A percentile compares a stretch with the other conserved stretches of the same genome.
phyloP scores from a whole-genome alignment of 1,140 invertebrate species.

The Drosophila pectinifera region DNA sequence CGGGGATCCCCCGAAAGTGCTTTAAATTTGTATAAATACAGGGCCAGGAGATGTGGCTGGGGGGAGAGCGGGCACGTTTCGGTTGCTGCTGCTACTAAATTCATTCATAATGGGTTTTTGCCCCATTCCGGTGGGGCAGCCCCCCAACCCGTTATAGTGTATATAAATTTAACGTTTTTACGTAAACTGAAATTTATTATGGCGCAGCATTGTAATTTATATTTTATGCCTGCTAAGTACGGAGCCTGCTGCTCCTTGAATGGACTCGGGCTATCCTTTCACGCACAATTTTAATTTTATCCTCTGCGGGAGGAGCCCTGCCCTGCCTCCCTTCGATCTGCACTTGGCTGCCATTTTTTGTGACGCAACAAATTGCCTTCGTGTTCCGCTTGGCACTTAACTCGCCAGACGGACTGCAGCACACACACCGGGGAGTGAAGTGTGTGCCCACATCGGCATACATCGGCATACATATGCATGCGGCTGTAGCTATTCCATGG shows the following conservation, averaged over 20 bases:
- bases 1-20: constrained; percentile 35
- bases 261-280: constrained; percentile 40
- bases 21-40: constrained; percentile 55
- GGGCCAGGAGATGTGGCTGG: constrained; percentile 3
- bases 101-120: constrained; percentile 83
- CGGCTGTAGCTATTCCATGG: constrained; percentile 17
- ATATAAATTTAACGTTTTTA: constrained; percentile 83
- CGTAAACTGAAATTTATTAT: constrained; percentile 82
- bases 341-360: constrained; percentile 33
- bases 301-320: constrained; percentile 8
- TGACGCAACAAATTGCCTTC: constrained; percentile 72
- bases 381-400: constrained; percentile 67
- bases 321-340: constrained; percentile 28
- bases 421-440: constrained; percentile 1
- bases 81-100: constrained; percentile 69
- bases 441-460: constrained; percentile 19
- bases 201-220: constrained; percentile 81
- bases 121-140: constrained; percentile 19
- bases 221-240: constrained; percentile 83
- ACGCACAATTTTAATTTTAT: constrained; percentile 75
- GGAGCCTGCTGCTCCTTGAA: constrained; percentile 21
- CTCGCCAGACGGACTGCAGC: constrained; percentile 35
- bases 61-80: constrained; percentile 59
- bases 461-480: constrained; percentile 30
- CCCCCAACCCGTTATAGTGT: constrained; percentile 30